Conservation (phyloP, 2,113 vertebrate genomes). For the Gobio gobio region DNA sequence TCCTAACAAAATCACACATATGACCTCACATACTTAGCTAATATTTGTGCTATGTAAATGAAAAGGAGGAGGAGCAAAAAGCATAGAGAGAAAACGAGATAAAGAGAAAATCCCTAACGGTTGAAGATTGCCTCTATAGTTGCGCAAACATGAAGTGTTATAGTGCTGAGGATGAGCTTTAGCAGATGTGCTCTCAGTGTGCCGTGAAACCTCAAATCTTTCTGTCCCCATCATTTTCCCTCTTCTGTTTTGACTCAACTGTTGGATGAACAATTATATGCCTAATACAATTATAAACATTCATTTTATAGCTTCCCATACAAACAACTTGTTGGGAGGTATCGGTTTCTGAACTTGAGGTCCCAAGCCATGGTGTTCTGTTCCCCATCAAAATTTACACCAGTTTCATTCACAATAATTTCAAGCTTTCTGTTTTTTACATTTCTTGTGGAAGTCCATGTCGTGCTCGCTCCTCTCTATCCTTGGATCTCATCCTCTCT, state of each 20-base stretch:
- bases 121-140: conserved; percentile 46
- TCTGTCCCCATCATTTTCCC: conserved; percentile 29
- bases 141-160: conserved; percentile 59
- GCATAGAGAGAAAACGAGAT: conserved; percentile 26
- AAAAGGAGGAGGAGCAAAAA: conserved; percentile 3
- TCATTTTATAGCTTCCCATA: conserved; percentile 7
- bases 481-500: conserved; percentile 61
- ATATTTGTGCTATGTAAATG: conserved; percentile 43
- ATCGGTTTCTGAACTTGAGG: not conserved
- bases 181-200: conserved; percentile 68
- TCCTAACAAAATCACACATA: conserved; percentile 36
- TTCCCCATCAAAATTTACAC: conserved; percentile 12
- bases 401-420: conserved; percentile 12
- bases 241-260: conserved; percentile 43
- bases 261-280: conserved; percentile 27
- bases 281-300: conserved; percentile 24
- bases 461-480: conserved; percentile 37
- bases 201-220: not conserved
- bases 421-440: conserved; percentile 47
- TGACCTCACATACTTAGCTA: conserved; percentile 27
- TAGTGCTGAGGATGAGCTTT: conserved; percentile 69
- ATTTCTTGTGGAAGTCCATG: conserved; percentile 66
- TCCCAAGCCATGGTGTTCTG: conserved; percentile 51
- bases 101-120: conserved; percentile 38
- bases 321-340: not conserved